phyloP scores from a whole-genome alignment of 2,888 invertebrate species.

The Coleophora deauratella region DNA sequence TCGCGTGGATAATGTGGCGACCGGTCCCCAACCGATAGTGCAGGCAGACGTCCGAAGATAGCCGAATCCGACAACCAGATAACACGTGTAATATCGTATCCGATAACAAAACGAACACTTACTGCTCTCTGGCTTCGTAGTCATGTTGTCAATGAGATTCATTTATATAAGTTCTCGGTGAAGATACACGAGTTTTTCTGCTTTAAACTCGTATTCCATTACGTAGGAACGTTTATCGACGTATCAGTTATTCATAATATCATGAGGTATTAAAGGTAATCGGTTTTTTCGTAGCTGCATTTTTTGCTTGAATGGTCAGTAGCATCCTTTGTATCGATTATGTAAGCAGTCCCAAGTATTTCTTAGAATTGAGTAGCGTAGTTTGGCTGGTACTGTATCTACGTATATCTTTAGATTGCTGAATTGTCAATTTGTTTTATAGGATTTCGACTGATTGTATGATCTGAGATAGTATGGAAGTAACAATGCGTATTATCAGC shows the following conservation, averaged over 20 bases:
- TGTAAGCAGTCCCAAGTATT: slow-evolving; percentile 16
- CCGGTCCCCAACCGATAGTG: slow-evolving; percentile 45
- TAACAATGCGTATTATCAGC: slow-evolving; percentile 3
- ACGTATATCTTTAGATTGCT: too few relatives aligned
- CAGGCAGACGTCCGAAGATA: slow-evolving; percentile 30
- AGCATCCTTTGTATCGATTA: slow-evolving; percentile 20
- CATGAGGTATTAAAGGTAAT: too few relatives aligned
- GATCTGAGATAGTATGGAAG: background rate
- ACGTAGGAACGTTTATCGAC: too few relatives aligned
- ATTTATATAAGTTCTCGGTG: too few relatives aligned
- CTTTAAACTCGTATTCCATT: too few relatives aligned
- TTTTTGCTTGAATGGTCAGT: slow-evolving; percentile 4
- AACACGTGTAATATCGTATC: slow-evolving; percentile 21
- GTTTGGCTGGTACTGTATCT: background rate
- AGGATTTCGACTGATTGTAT: background rate
- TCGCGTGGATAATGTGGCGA: slow-evolving; percentile 51
- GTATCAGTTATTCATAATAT: background rate
- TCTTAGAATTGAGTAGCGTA: slow-evolving; percentile 1
- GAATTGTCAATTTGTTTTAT: too few relatives aligned
- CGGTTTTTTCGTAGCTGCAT: slow-evolving; percentile 8
- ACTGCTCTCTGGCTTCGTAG: too few relatives aligned
- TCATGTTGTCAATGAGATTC: background rate
- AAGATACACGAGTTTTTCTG: background rate
- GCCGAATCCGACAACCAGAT: slow-evolving; percentile 29
- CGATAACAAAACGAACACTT: too few relatives aligned